Conservation (phyloP, 2,888 invertebrate species). For the Noctua comes region DNA sequence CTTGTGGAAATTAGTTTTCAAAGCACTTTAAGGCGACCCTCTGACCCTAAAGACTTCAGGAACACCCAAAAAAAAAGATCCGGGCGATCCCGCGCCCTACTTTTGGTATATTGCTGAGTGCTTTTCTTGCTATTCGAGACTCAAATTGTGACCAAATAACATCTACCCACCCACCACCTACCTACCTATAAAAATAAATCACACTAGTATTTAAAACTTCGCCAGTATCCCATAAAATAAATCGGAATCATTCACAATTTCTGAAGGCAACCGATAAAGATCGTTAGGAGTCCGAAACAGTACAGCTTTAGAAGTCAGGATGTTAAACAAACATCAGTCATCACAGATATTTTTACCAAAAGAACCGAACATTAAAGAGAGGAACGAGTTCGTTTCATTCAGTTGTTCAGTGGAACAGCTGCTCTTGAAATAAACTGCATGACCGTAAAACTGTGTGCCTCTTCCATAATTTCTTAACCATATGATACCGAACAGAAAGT, state of each 20-base stretch:
- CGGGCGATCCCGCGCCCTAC: background rate
- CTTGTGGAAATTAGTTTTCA: background rate
- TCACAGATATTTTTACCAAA: conserved; percentile 80
- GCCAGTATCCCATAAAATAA: background rate
- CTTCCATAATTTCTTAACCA: conserved; percentile 62
- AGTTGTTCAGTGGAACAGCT: conserved; percentile 77
- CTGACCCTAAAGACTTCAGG: background rate
- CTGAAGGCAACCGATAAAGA: conserved; percentile 10
- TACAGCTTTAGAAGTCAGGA: conserved; percentile 52
- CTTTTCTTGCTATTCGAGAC: conserved; percentile 4
- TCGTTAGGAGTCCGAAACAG: conserved; percentile 16
- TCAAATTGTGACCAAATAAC: background rate
- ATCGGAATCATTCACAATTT: background rate
- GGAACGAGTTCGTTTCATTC: conserved; percentile 63
- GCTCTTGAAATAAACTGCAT: conserved; percentile 71
- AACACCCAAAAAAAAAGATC: background rate
- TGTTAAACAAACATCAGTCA: conserved; percentile 73
- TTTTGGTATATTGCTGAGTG: background rate
- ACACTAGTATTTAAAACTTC: conserved; percentile 10
- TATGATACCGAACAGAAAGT: conserved; percentile 61
- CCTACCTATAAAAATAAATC: background rate
- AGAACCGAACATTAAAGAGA: conserved; percentile 79
- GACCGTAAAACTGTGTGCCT: conserved; percentile 59
- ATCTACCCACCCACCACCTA: too few relatives aligned
- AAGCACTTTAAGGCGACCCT: background rate